These are phyloP conservation scores for Erannis defoliaria DNA, from an alignment of 2,888 invertebrate genomes.

Conservation along the genomic window DNA sequence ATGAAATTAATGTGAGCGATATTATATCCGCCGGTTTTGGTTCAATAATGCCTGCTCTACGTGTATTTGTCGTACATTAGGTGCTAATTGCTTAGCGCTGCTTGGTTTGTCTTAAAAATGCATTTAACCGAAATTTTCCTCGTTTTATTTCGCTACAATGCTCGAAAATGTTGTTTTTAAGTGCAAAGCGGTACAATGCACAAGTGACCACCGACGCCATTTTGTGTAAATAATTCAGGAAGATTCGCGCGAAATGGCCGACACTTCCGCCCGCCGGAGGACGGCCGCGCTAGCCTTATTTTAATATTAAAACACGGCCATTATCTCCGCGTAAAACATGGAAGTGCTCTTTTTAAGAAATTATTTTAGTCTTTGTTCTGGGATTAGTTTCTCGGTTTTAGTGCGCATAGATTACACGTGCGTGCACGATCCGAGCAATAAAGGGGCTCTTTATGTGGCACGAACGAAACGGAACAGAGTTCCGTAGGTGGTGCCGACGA, in stretches of 20 bases:
- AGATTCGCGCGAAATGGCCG: constrained; percentile 78
- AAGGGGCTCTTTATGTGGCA: constrained; percentile 73
- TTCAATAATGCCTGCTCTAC: constrained; percentile 33
- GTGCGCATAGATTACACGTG: constrained; percentile 65
- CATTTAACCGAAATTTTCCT: constrained; percentile 7
- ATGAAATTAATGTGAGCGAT: constrained; percentile 55
- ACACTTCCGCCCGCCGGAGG: constrained; percentile 59
- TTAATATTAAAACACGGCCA: constrained; percentile 65
- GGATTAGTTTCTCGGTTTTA: constrained; percentile 47
- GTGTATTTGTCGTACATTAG: constrained; percentile 3
- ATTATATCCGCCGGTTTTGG: constrained; percentile 49
- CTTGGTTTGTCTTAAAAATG: constrained; percentile 11
- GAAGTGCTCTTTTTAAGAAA: constrained; percentile 43
- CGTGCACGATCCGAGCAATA: constrained; percentile 64
- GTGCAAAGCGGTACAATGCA: constrained; percentile 56
- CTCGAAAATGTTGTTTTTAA: constrained; percentile 56
- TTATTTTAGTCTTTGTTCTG: constrained; percentile 42
- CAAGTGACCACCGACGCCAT: constrained; percentile 69
- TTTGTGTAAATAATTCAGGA: constrained; percentile 78
- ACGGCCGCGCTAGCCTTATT: constrained; percentile 54
- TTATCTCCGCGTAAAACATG: constrained; percentile 49
- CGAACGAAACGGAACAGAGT: constrained; percentile 62
- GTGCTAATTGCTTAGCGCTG: constrained; percentile 1
- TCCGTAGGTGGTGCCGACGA: constrained; percentile 59
- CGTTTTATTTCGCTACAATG: constrained; percentile 58